These are phyloP conservation scores for Ageneiosus marmoratus DNA, from an alignment of 2,113 vertebrate species.

Conservation along the genomic window DNA sequence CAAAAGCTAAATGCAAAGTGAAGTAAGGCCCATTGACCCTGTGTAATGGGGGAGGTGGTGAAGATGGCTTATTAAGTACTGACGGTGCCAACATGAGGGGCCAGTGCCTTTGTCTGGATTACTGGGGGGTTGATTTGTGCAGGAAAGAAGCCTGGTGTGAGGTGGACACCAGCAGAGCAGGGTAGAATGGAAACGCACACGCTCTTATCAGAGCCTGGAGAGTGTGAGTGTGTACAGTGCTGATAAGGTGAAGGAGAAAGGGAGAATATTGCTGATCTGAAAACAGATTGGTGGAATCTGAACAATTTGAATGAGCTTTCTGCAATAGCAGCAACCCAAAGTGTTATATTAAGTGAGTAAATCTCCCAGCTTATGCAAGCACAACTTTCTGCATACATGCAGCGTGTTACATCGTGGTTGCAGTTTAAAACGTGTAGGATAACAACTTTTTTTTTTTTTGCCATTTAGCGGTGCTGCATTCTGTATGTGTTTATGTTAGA, in stretches of 20 bases:
- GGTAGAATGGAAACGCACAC: constrained; percentile 1
- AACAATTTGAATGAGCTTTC: constrained; percentile 13
- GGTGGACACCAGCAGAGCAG: constrained; percentile 15
- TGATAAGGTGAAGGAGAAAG: constrained; percentile 34
- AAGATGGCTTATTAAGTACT: neutral
- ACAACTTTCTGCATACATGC: neutral
- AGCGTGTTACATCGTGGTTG: neutral
- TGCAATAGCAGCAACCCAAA: neutral
- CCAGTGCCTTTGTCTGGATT: constrained; percentile 9
- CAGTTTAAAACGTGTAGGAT: neutral
- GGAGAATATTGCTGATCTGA: constrained; percentile 27
- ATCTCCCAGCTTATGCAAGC: neutral
- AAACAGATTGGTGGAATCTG: constrained; percentile 18
- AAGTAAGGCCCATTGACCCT: neutral
- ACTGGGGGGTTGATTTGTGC: constrained; percentile 1
- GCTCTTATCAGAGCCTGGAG: constrained; percentile 14
- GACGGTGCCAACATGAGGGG: neutral
- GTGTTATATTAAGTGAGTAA: neutral
- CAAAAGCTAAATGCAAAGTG: neutral
- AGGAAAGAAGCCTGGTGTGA: constrained; percentile 21
- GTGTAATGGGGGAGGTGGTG: neutral
- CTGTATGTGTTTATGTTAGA: neutral
- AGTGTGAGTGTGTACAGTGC: constrained; percentile 9
- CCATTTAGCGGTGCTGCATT: neutral
- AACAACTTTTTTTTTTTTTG: neutral